Evolutionary conservation across 2,797 vertebrate species (phyloP), one percentile per base, ranked within the genome.

Genomic region (Staurois parvus): DNA sequence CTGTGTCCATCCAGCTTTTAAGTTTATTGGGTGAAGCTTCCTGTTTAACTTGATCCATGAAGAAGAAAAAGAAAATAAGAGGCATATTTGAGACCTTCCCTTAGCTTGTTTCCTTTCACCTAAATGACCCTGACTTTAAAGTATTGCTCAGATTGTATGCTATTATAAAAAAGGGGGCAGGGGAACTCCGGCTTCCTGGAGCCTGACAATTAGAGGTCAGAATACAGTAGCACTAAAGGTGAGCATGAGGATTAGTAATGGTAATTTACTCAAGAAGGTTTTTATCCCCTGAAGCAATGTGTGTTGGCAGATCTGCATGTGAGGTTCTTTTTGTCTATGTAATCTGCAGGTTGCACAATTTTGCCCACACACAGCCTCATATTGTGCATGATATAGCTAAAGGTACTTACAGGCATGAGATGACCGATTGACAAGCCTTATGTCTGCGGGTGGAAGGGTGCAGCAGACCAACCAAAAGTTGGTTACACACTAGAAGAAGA

Each of bases 121-220:
- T 69, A 80, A 68, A 76, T 76, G 77, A 85, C 84, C 84, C 62
- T 21, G 62, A 74, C 64, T 74, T 83, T 83, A 28, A 85, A 75
- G 77, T 74, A 68, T 84, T 21, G 7, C 26, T 67, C 11, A 72
- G 37, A 72, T 26, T 34, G 28, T 76, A 76, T n/a, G 78, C 64
- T 52, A 69, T 66, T 70, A 70, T 76, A 66, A 62, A 28, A n/a
- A 59, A 28, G 32, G 69, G 80, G 74, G 74, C 69, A 78, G 79
- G 56, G 30, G 48, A 73, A 56, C 75, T 68, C 62, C 83, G 68
- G 76, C 30, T 83, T 87, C 70, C 85, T 83, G 81, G 56, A 78
- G 80, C 69, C 85, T 78, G 67, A 37, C 75, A 78, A 78, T 75
- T 73, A 79, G 59, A 84, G 85, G 76, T 67, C 76, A 87, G 28